These are phyloP conservation scores for Nymphalis urticae DNA, from an alignment of 2,888 invertebrate genomes.

Conservation along the genomic window DNA sequence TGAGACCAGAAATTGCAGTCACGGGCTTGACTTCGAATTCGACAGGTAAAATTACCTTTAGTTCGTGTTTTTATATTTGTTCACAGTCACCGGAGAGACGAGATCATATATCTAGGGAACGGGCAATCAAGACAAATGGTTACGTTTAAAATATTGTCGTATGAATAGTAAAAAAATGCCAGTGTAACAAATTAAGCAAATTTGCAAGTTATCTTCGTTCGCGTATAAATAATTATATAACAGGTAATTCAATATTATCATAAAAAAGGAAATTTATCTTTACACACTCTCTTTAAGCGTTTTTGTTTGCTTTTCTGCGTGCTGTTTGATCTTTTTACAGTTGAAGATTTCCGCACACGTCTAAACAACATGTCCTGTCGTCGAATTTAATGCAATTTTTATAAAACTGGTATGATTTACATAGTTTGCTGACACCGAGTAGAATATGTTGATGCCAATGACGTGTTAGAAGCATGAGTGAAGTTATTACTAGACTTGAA, in stretches of 20 bases:
- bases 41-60: background rate
- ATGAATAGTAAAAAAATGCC: background rate
- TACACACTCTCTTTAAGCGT: constrained; percentile 1
- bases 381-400: constrained; percentile 9
- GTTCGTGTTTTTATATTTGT: background rate
- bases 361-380: constrained; percentile 13
- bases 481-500: constrained; percentile 12
- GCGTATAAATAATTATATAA: background rate
- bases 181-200: background rate
- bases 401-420: constrained; percentile 11
- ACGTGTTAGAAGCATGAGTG: constrained; percentile 22
- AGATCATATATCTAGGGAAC: background rate
- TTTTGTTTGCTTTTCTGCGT: constrained; percentile 30
- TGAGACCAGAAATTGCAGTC: background rate
- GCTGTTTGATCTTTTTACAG: constrained; percentile 27
- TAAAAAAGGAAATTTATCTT: background rate
- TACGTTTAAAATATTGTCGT: background rate
- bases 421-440: constrained; percentile 4
- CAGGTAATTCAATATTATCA: background rate
- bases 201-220: background rate
- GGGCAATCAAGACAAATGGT: background rate
- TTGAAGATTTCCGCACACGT: constrained; percentile 15
- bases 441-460: constrained; percentile 15
- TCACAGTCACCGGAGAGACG: background rate
- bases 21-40: background rate